Evolutionary conservation across 1,140 invertebrate species (phyloP).

Genomic region (Delia radicum): DNA sequence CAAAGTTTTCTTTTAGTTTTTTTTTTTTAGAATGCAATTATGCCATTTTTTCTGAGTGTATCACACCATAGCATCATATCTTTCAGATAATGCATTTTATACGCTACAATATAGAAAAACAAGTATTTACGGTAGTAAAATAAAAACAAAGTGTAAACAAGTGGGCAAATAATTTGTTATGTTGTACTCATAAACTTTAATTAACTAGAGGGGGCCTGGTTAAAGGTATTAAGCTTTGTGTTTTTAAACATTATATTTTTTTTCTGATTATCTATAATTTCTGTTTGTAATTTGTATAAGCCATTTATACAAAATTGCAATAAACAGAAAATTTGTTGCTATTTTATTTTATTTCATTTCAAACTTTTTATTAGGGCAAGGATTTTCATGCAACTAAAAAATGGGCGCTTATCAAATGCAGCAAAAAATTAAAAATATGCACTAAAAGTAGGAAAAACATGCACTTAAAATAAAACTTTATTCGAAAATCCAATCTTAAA

Average conservation of each 20-base stretch:
- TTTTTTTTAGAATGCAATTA: too few species aligned
- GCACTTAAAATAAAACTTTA: too few species aligned
- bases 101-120: neutral
- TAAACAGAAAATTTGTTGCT: neutral
- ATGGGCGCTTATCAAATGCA: too few species aligned
- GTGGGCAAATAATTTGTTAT: neutral
- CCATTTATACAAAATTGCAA: neutral
- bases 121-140: neutral
- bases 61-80: neutral
- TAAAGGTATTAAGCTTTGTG: neutral
- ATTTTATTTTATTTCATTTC: too few species aligned
- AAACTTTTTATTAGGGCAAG: too few species aligned
- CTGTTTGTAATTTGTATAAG: neutral
- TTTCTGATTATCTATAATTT: neutral
- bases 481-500: too few species aligned
- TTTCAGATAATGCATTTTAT: neutral
- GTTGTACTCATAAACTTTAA: neutral
- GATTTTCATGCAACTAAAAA: too few species aligned
- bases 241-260: neutral
- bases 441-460: too few species aligned
- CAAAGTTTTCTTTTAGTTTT: too few species aligned
- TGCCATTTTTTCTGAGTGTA: neutral
- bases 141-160: neutral
- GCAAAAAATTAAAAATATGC: too few species aligned
- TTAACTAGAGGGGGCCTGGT: neutral